Base-by-base conservation (phyloP, 1,140 invertebrate genomes). In the Panagrolaimus sp. region DNA sequence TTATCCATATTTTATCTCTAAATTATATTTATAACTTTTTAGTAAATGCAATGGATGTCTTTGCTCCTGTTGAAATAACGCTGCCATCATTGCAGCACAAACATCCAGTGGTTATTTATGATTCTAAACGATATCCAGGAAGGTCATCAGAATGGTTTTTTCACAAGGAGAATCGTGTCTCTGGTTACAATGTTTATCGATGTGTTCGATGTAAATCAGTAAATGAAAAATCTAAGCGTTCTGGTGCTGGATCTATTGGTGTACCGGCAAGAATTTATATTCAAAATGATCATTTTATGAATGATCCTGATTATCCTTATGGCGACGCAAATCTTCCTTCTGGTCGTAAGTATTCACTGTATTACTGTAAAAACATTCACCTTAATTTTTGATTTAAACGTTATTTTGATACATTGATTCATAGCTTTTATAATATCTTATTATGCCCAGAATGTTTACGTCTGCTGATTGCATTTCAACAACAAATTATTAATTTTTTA, bases 131-230 rank as follows among this genome's bases (percentile, higher is more conserved):
- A 12, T 58, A 5, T n/a, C 52, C 52, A 3, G 52, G 52, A 10
- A 21, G 52, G 12, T 58, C 52, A 26, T 58, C 52, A 21, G 52
- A 58, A 58, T 58, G 52, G 52, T 58, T 26, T 58, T 58, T 58
- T 28, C 52, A 58, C 17, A 58, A 58, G 17, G 52, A 58, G 28
- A 58, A 58, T 28, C 12, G 52, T 26, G 28, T 58, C 15, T 58
- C 52, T 28, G 52, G 52, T 12, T 58, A 17, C 17, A 26, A 21
- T 14, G 52, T 58, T 1, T 58, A 58, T 24, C 52, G 52, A 26
- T 58, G 52, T 24, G 52, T 58, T 26, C 52, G 52, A 17, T 58
- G 52, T 26, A 58, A 58, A 58, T 58, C 52, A 12, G 52, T 26
- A 12, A 58, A 58, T 58, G 52, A 58, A 58, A 58, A 58, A 17